phyloP scores from a whole-genome alignment of 2,797 vertebrate species.

The Platyrinchus mystaceus region DNA sequence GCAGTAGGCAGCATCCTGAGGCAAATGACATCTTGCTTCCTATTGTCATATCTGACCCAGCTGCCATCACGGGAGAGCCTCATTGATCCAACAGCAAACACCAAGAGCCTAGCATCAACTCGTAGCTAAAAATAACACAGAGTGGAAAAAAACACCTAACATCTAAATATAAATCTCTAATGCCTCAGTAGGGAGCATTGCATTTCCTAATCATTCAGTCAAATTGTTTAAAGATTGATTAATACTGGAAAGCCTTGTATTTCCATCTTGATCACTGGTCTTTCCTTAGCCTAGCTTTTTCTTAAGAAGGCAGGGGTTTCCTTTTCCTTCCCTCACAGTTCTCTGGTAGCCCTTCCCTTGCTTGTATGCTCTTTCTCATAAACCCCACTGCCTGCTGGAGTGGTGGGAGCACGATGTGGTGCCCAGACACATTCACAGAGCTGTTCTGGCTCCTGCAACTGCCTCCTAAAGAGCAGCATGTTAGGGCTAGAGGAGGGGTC shows the following conservation, averaged over 20 bases:
- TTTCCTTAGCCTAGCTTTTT: neutral
- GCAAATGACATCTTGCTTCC: neutral
- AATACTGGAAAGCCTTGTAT: constrained; percentile 45
- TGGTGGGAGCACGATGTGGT: neutral
- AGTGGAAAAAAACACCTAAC: constrained; percentile 6
- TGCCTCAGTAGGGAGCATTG: constrained; percentile 38
- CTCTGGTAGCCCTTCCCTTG: neutral
- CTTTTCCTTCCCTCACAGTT: neutral
- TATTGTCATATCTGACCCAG: neutral
- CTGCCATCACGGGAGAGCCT: neutral
- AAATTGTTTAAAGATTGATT: constrained; percentile 51
- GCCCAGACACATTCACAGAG: neutral
- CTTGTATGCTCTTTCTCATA: neutral
- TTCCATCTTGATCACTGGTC: neutral
- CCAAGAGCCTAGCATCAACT: constrained; percentile 35
- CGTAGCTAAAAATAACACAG: constrained; percentile 50
- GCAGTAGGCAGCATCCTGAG: neutral
- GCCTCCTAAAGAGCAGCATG: neutral
- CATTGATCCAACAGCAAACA: neutral
- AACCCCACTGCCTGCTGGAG: neutral
- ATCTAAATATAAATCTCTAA: constrained; percentile 58
- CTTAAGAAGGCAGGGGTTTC: neutral
- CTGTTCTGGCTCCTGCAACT: neutral
- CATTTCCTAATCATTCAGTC: constrained; percentile 50
- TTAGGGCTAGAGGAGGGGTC: neutral